Evolutionary conservation across 2,888 invertebrate genomes (phyloP), one percentile per base, ranked within the genome.

Genomic region (Dasysyrphus albostriatus): DNA sequence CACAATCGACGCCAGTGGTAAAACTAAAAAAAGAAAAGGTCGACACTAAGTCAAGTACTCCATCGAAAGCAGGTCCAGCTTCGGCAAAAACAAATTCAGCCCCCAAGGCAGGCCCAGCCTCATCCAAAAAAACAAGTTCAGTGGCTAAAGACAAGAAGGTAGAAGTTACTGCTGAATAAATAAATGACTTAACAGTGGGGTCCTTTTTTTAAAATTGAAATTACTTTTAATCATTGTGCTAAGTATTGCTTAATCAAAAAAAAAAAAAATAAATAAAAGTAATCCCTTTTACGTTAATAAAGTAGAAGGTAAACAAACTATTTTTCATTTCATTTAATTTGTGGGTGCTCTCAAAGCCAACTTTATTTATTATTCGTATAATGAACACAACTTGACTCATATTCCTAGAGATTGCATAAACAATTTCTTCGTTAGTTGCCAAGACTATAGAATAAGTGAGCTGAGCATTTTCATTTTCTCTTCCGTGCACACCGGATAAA

Each of bases 21-120:
- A 87, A 87, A 44, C 89, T 90, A 5, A 88, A 88, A 69, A 88
- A 89, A 19, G 88, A 69, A 56, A 88, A 72, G 49, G 78, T 69
- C 61, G 90, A 89, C 24, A 82, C 82, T 24, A 61, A 75, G 16
- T 90, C 92, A n/a, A 58, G 24, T 34, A 37, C 39, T 12, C 10
- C 75, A 19, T 7, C 42, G 2, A 61, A 56, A 44, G 72, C 47
- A 10, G 72, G 59, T 24, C 58, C 56, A 56, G 67, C 67, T 16
- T 67, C 67, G 12, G 2, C 65, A 16, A 67, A 49, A 49, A 14
- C 19, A 24, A 69, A 54, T 39, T 51, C 69, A 29, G 24, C 39
- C 10, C 3, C 69, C 9, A 69, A 54, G 29, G 69, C 69, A 24
- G 69, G 69, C 0, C 69, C 69, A 29, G 69, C 69, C 14, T 69